These are phyloP conservation scores for Gallinago stenura DNA, from an alignment of 2,797 vertebrate species.

Conservation along the genomic window DNA sequence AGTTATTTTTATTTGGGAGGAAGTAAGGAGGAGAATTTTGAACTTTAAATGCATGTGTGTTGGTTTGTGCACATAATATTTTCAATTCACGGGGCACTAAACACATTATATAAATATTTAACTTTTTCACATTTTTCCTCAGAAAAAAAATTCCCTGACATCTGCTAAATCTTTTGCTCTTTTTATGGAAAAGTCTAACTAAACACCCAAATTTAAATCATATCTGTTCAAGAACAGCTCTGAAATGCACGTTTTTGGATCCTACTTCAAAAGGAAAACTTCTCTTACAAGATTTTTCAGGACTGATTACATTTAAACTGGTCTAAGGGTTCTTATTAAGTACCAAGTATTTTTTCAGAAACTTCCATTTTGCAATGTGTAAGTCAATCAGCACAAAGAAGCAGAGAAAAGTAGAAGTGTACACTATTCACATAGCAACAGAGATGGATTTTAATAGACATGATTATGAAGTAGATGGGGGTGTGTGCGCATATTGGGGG, in stretches of 20 bases:
- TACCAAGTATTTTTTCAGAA: not conserved
- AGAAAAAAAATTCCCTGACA: not conserved
- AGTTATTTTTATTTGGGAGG: not conserved
- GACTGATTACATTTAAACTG: not conserved
- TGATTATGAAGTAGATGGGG: conserved; percentile 30
- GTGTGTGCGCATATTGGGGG: not conserved
- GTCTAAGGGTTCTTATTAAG: not conserved
- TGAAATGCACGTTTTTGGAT: not conserved
- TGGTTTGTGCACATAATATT: not conserved
- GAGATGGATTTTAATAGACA: conserved; percentile 49
- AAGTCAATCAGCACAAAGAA: not conserved
- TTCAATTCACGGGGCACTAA: not conserved
- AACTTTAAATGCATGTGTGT: not conserved
- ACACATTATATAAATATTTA: not conserved
- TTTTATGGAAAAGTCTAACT: not conserved
- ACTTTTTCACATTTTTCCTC: not conserved
- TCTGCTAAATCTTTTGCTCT: not conserved
- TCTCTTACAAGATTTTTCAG: not conserved
- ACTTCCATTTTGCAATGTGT: not conserved
- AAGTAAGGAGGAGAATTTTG: not conserved
- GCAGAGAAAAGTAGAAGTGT: not conserved
- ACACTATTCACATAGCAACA: conserved; percentile 39
- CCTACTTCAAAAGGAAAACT: not conserved
- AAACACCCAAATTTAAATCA: not conserved
- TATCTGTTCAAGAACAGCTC: not conserved